phyloP scores from a whole-genome alignment of 2,888 invertebrate species.

The Watsonalla binaria region DNA sequence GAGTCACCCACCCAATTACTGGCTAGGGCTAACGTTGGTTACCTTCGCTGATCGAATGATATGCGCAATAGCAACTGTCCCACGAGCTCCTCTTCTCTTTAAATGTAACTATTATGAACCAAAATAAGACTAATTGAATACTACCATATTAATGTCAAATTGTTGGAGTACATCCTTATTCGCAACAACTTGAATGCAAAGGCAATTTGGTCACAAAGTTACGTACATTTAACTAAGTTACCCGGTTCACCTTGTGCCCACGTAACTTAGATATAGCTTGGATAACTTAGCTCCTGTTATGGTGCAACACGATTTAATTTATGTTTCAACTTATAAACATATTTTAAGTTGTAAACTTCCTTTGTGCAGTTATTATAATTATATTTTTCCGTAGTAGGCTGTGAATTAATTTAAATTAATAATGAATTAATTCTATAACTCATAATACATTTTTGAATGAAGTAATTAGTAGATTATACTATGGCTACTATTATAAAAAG shows the following conservation, averaged over 20 bases:
- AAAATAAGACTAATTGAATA: too few species aligned
- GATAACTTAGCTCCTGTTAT: not conserved
- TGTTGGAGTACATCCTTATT: not conserved
- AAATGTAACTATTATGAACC: too few species aligned
- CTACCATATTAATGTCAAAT: too few species aligned
- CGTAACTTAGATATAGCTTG: constrained; percentile 1
- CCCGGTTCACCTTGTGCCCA: constrained; percentile 1
- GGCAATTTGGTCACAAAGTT: not conserved
- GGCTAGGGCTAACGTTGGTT: too few species aligned
- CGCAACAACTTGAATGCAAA: not conserved
- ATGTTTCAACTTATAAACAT: not conserved
- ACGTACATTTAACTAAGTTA: not conserved
- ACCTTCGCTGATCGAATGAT: too few species aligned
- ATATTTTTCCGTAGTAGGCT: not conserved
- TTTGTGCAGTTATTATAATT: not conserved
- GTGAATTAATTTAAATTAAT: not conserved
- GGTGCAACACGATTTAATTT: constrained; percentile 2
- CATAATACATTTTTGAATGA: too few species aligned
- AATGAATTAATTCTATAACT: too few species aligned
- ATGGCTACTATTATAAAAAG: too few species aligned
- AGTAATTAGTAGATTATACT: too few species aligned
- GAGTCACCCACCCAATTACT: too few species aligned
- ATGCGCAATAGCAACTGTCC: too few species aligned
- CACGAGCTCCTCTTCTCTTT: too few species aligned
- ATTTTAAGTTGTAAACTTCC: not conserved